Base-by-base conservation (phyloP, 2,797 vertebrate species). In the Gadopsis bispinosus region DNA sequence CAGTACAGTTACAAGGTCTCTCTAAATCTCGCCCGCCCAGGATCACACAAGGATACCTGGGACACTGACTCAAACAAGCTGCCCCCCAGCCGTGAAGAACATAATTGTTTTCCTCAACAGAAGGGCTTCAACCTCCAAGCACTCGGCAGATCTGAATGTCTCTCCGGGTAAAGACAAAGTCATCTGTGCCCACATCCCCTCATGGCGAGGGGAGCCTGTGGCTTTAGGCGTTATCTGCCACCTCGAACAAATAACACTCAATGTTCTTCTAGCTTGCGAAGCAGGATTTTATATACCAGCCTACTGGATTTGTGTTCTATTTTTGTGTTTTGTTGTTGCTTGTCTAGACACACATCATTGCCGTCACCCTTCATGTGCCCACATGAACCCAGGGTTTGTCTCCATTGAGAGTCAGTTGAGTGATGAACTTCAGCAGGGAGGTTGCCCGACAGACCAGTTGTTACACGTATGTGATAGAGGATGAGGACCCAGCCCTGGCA, bases 391-490 rank as follows among this genome's bases (percentile, higher is more conserved):
- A 78, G 53, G 43, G 5, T 53, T 65, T 54, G 37, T 75, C 29
- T 79, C n/a, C 16, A 5, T 35, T 71, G 58, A 79, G 75, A 31
- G 17, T 47, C 61, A 16, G 26, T 33, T 68, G 31, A 92, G 89
- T 70, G 83, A 95, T 94, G 92, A 89, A 90, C 87, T 87, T 93
- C 81, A 71, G 71, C 84, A 92, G 87, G 73, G 90, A 92, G 37
- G 79, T 86, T 70, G 66, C 88, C 47, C 88, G 84, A 26, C 85
- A 88, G 72, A 94, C 80, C 84, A 94, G 88, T 48, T 91, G 83
- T 80, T 96, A 96, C 22, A 90, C 89, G 0, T 95, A 93, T 41
- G 93, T 96, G 73, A 90, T 95, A 45, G 92, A 94, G 35, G 91
- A 94, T n/a, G 93, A 94, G 0, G 89, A 95, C 51, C 41, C 69